Evolutionary conservation across 1,140 invertebrate species (phyloP).

Genomic region (Copidosoma floridanum): DNA sequence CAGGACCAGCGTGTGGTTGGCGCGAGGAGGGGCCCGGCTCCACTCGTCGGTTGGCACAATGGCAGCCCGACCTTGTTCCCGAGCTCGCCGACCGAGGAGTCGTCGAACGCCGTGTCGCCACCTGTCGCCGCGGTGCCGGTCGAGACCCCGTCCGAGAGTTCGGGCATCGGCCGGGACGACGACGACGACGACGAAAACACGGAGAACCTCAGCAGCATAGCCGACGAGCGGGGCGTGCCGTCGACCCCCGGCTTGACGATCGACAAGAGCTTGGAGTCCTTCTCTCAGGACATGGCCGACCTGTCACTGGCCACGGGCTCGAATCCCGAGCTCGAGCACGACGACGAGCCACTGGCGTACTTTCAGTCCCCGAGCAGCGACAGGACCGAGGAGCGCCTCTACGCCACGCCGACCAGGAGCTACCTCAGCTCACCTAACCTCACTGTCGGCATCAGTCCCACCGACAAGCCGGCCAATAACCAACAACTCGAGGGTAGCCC

Average conservation of each 20-base stretch:
- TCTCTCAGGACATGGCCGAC: constrained; percentile 53
- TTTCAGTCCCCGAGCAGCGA: constrained; percentile 30
- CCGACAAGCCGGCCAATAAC: constrained; percentile 17
- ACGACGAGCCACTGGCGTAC: constrained; percentile 27
- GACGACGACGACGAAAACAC: constrained; percentile 20
- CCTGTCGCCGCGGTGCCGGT: not conserved
- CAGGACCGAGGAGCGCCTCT: constrained; percentile 24
- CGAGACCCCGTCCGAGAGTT: constrained; percentile 35
- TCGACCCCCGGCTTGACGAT: constrained; percentile 34
- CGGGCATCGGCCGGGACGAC: constrained; percentile 37
- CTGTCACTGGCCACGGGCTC: constrained; percentile 55
- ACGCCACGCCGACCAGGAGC: constrained; percentile 13
- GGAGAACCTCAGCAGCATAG: constrained; percentile 40
- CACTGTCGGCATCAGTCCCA: constrained; percentile 23
- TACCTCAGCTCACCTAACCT: constrained; percentile 25
- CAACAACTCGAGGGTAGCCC: constrained; percentile 6
- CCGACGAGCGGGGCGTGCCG: constrained; percentile 34
- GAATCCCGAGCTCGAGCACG: constrained; percentile 29
- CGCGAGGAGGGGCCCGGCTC: constrained; percentile 33
- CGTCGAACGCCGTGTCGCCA: not conserved
- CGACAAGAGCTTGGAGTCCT: constrained; percentile 39
- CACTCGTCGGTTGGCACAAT: constrained; percentile 48
- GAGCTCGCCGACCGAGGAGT: constrained; percentile 35
- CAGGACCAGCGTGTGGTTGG: not conserved
- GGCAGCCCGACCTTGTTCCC: constrained; percentile 39